phyloP scores from a whole-genome alignment of 2,113 vertebrate genomes.

The Bubo bubo region DNA sequence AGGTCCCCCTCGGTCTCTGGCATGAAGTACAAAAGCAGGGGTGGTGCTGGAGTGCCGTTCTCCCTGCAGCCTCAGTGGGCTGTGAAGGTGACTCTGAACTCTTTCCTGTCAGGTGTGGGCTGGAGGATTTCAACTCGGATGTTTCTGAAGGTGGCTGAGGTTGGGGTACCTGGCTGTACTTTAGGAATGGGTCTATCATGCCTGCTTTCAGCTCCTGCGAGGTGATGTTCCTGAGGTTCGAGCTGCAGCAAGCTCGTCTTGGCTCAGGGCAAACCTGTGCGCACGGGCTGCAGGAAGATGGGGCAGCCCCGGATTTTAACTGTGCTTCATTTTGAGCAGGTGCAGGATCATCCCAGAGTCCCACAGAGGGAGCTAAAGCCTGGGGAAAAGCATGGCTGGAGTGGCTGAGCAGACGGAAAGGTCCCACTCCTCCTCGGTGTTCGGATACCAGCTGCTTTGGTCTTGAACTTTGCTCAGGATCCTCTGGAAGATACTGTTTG shows the following conservation, averaged over 20 bases:
- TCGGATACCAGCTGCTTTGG: background rate
- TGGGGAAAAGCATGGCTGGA: background rate
- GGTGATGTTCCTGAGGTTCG: rapidly evolving
- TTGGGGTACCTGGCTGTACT: background rate
- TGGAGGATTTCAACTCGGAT: no score
- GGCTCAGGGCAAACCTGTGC: background rate
- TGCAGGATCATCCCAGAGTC: background rate
- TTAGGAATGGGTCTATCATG: background rate
- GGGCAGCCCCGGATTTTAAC: background rate
- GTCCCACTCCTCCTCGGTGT: rapidly evolving
- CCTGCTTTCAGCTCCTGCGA: background rate
- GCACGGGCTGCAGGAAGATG: rapidly evolving
- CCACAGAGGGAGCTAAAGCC: background rate
- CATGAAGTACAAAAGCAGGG: background rate
- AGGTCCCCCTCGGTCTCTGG: background rate
- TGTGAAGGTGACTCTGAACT: background rate
- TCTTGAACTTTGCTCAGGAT: background rate
- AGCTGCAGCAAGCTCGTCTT: background rate
- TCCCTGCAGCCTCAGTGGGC: background rate
- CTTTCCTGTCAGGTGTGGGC: no score
- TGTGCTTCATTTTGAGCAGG: background rate
- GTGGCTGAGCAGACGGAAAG: background rate
- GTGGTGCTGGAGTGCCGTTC: background rate
- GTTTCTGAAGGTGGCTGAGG: background rate
- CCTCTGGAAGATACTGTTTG: background rate